Percentiles rank a stretch among this genome's conserved stretches.
Conservation (phyloP, 2,888 invertebrate species). For the Brachynemurus nebulosus region DNA sequence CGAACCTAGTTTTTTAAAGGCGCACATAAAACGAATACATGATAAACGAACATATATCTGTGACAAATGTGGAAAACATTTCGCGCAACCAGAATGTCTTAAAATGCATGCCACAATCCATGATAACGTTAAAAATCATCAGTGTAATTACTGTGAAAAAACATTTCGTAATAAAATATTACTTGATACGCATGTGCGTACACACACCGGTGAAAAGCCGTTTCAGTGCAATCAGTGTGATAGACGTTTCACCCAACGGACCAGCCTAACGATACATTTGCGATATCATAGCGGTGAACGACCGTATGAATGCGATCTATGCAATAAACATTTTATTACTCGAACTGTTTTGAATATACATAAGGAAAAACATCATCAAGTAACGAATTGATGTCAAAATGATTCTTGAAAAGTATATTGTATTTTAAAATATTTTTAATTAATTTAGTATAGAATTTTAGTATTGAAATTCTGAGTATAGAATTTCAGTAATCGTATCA, state of each 20-base stretch:
- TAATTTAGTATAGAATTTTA: too few species aligned
- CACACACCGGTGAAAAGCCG: slow-evolving; percentile 18
- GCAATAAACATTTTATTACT: slow-evolving; percentile 37
- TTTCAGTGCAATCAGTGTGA: slow-evolving; percentile 15
- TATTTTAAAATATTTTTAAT: too few species aligned
- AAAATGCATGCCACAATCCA: not conserved
- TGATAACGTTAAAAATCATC: not conserved
- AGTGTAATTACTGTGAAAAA: not conserved
- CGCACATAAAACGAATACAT: slow-evolving; percentile 26
- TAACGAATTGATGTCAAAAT: not conserved
- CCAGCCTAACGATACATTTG: slow-evolving; percentile 33
- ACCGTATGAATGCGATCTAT: slow-evolving; percentile 35
- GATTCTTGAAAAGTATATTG: not conserved
- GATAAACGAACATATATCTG: not conserved
- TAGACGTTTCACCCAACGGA: slow-evolving; percentile 30
- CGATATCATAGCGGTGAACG: slow-evolving; percentile 38
- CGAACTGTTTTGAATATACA: not conserved
- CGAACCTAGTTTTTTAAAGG: slow-evolving; percentile 19
- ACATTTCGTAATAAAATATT: slow-evolving; percentile 1
- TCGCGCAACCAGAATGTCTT: not conserved
- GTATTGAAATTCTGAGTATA: too few species aligned
- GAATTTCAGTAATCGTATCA: too few species aligned
- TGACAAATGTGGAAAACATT: not conserved
- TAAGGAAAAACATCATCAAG: slow-evolving; percentile 30
- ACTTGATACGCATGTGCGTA: not conserved